Base-by-base conservation (phyloP, 2,888 invertebrate species). In the Apodemia zela region DNA sequence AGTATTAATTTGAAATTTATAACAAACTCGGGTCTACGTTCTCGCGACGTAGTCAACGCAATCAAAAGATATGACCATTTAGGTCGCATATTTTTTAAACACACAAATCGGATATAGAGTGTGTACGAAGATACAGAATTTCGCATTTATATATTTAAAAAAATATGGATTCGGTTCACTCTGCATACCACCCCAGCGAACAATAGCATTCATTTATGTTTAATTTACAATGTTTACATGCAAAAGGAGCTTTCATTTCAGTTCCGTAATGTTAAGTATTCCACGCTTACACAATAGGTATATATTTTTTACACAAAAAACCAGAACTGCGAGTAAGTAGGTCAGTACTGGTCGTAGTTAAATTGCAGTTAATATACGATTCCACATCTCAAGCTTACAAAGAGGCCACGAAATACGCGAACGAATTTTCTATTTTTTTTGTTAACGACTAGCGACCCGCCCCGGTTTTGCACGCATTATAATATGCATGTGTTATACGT, bases 331-430 rank as follows among this genome's bases (percentile, higher is more conserved):
- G 54, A 25, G 54, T 58, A 68, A 67, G 54, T 68, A 66, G 68
- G 68, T 67, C 67, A 68, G 57, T 54, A 21, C 65, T 61, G 38
- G 61, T 25, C 54, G 54, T 54, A 54, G 62, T 63, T 64, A 63
- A 68, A 67, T 64, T 65, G 59, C 60, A 60, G 62, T 62, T 62
- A 62, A 62, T 61, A 54, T 54, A 54, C 54, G 38, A 64, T 60
- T 59, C 59, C 60, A 58, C 54, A 60, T 51, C 25, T 54, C 54
- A 54, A 11, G 25, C 25, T 54, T 11, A 54, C 21, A 54, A 54
- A 25, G 54, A 42, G 15, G 15, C 42, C 5, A 42, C 4, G 42
- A 38, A 38, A 38, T 38, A 11, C 11, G 35, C 35, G 35, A 38
- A 38, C 11, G 2, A 38, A 38, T 3, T 3, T 38, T 38, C 1